Evolutionary conservation across 2,113 vertebrate species (phyloP), one percentile per base, ranked within the genome.

Genomic region (Epinephelus moara): DNA sequence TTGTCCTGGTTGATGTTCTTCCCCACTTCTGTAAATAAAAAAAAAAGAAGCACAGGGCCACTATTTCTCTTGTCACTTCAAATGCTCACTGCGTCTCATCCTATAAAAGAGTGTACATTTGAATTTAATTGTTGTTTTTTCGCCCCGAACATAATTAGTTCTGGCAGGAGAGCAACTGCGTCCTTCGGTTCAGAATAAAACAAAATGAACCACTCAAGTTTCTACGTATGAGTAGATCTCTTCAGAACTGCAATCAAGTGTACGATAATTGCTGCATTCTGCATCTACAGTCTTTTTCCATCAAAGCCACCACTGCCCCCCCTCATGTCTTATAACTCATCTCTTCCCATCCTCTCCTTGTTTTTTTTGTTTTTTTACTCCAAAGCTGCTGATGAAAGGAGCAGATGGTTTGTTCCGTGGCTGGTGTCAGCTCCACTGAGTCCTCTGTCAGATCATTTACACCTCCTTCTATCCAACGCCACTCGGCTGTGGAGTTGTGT

Each of bases 1-100:
- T 94, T 93, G 67, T 96, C 95, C 92, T 96, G 95, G 89, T 95
- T 96, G 78, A 96, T 92, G 90, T 95, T 95, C 91, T 95, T 95
- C 47, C 88, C 93, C 70, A 96, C 74, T 70, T 96, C 96, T 96
- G 88, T 27, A 27, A 78, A 85, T 61, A 71, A 53, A 82, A 30
- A 37, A 73, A 50, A 82, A 27, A 84, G 37, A 52, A 80, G 49
- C 52, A 84, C 23, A 56, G 21, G 21, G 7, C 4, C 33, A 42
- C 23, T n/a, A 3, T 9, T 27, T 19, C 72, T 21, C 40, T 19
- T 76, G 30, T 76, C 49, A 66, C 37, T 45, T 66, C 10, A 52
- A 62, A 23, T 49, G 37, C 23, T 56, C 19, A 68, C 73, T 17
- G 3, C 27, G 33, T 37, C 30, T 25, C 30, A 27, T 49, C 45